Conservation (phyloP, 2,797 vertebrate species). For the Bradypodion pumilum region DNA sequence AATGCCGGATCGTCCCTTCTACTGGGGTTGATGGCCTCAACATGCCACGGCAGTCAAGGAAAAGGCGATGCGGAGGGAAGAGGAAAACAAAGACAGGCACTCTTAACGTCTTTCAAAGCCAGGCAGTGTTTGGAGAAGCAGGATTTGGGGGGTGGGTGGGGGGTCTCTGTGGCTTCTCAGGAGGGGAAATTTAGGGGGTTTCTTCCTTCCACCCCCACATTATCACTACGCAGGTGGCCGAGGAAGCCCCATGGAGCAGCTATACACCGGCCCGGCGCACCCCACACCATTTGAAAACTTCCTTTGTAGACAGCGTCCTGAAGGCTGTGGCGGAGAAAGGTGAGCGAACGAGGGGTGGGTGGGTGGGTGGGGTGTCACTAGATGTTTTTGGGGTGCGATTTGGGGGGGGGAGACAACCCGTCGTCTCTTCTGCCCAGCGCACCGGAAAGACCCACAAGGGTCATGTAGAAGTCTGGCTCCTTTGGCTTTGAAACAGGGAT, state of each 20-base stretch:
- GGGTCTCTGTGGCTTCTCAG: background rate
- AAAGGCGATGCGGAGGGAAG: background rate
- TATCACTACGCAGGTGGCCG: constrained; percentile 21
- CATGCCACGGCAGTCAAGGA: background rate
- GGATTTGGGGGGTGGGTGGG: too few relatives aligned
- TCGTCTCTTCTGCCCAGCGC: too few relatives aligned
- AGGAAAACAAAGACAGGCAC: background rate
- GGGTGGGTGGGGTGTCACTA: too few relatives aligned
- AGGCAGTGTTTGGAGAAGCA: too few relatives aligned
- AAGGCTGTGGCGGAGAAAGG: constrained; percentile 55
- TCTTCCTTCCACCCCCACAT: too few relatives aligned
- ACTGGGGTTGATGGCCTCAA: too few relatives aligned
- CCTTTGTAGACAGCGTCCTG: constrained; percentile 77
- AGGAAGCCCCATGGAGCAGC: background rate
- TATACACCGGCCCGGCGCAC: background rate
- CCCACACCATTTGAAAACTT: background rate
- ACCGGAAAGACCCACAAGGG: too few relatives aligned
- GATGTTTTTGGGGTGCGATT: background rate
- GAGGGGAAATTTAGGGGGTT: too few relatives aligned
- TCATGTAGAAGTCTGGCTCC: too few relatives aligned
- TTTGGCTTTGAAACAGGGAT: too few relatives aligned
- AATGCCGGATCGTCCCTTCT: too few relatives aligned
- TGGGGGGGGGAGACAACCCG: too few relatives aligned
- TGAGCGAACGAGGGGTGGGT: background rate
- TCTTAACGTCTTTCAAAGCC: background rate